Conservation (phyloP, 2,888 invertebrate species). For the Protonemura montana region DNA sequence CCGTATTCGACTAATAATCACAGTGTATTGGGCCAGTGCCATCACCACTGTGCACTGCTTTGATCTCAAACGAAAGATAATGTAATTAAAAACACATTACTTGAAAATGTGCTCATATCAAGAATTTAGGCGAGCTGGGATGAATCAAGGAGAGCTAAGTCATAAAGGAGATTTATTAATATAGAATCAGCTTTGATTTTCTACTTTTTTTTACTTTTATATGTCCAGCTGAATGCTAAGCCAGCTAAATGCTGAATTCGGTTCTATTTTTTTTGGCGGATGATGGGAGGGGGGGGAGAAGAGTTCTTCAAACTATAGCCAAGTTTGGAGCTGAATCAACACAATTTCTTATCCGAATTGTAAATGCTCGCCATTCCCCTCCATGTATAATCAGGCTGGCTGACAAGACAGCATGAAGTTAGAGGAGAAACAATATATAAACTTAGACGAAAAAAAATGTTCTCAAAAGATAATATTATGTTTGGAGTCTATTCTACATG, state of each 20-base stretch:
- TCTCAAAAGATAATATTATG: not conserved
- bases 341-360: conserved; percentile 3
- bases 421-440: too few relatives aligned
- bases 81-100: not conserved
- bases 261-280: not conserved
- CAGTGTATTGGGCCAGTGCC: not conserved
- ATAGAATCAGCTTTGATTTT: not conserved
- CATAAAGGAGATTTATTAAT: not conserved
- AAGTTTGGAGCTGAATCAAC: not conserved
- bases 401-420: too few relatives aligned
- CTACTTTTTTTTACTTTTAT: not conserved
- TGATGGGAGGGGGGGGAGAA: too few relatives aligned
- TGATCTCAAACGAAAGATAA: not conserved
- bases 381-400: not conserved
- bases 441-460: not conserved
- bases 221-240: not conserved
- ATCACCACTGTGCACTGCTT: not conserved
- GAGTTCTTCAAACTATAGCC: not conserved
- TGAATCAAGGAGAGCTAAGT: not conserved
- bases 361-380: not conserved
- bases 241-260: not conserved
- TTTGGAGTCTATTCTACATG: not conserved
- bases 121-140: not conserved
- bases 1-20: not conserved
- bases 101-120: not conserved